A percentile compares a stretch with the other conserved stretches of the same genome.
Conservation (phyloP, 2,888 invertebrate genomes). For the Tricholauxania praeusta region DNA sequence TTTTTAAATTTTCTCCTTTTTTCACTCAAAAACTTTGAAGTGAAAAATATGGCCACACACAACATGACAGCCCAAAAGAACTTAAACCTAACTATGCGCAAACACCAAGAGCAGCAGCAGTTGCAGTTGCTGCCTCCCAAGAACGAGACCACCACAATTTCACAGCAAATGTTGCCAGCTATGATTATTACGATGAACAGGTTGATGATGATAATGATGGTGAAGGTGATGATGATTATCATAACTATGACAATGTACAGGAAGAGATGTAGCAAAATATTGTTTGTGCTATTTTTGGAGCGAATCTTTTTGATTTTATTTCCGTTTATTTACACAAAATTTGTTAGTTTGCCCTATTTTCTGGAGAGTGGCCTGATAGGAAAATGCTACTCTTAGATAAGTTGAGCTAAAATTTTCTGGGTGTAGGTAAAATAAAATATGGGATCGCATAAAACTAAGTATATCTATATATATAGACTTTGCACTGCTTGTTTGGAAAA, state of each 20-base stretch:
- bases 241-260: neutral
- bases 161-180: slow-evolving; percentile 2
- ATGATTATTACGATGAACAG: neutral
- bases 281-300: neutral
- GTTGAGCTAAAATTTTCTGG: no score
- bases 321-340: slow-evolving; percentile 7
- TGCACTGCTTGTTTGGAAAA: no score
- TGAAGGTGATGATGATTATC: neutral
- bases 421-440: no score
- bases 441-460: no score
- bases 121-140: neutral
- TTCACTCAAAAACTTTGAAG: no score
- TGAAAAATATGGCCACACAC: no score
- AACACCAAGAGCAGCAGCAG: neutral
- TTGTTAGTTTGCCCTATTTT: neutral
- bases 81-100: neutral
- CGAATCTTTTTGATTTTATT: neutral
- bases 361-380: no score
- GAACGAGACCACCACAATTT: no score
- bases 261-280: neutral
- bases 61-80: neutral
- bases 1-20: no score
- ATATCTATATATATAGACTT: no score
- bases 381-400: no score
- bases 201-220: neutral